Base-by-base conservation (phyloP, 1,140 invertebrate species). In the Solenopsis fugax region DNA sequence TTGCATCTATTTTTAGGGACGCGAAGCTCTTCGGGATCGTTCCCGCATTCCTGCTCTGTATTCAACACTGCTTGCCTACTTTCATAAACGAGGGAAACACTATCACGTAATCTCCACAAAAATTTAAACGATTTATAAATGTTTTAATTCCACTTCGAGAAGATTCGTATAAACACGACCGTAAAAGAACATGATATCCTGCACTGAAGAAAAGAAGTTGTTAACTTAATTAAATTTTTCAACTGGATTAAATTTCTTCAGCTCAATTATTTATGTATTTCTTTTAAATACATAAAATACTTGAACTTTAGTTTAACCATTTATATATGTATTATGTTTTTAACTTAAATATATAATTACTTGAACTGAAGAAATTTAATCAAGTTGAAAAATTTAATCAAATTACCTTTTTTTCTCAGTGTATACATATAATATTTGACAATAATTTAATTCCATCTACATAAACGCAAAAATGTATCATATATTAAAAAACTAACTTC, bases 1-100 rank as follows among this genome's bases (percentile, higher is more conserved):
- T 87, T 88, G 92, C 84, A 78, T 91, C 94, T 95, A 95, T 95
- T 95, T 95, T 95, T 93, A 92, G 92, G 88, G 89, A 91, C 90
- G 88, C 91, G 88, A 84, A 85, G 85, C 88, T 91, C 89, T 92
- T 92, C 89, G 80, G 65, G 77, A 81, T 85, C 91, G 90, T 92
- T 94, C 90, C 87, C 91, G 84, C 91, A 93, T 93, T 93, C 91
- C 92, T 91, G 87, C 93, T 56, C 76, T 88, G 88, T 90, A 86
- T 86, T 86, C 52, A 52, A 80, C 85, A 60, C 77, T 21, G 34
- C 24, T 78, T 41, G 48, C 21, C 76, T 62, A 60, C 85, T 86
- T 81, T 86, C 41, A 84, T 48, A 84, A 84, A 64, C 29, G 37
- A 52, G 56, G 54, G 48, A 64, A 78, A 71, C 18, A 41, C 6